These are phyloP conservation scores for Mola mola DNA, from an alignment of 2,113 vertebrate genomes.

Conservation along the genomic window DNA sequence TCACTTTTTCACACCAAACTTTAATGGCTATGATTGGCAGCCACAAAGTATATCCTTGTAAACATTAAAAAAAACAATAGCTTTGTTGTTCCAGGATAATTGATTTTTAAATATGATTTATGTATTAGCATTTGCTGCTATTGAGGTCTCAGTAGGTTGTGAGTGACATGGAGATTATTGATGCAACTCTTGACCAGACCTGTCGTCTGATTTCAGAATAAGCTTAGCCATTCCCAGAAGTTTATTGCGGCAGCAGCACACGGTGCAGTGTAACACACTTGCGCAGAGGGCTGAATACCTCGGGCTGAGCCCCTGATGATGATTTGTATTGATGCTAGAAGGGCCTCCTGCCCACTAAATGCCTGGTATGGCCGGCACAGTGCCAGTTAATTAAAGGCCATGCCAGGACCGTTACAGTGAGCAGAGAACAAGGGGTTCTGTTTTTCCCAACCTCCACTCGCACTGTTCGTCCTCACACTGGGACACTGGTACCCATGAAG, in stretches of 20 bases:
- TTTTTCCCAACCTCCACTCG: conserved; percentile 49
- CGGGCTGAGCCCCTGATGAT: conserved; percentile 56
- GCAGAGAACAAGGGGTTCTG: conserved; percentile 65
- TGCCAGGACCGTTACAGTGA: conserved; percentile 61
- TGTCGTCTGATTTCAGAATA: conserved; percentile 29
- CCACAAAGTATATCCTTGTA: background rate
- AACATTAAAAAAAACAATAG: too few relatives aligned
- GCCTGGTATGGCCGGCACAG: conserved; percentile 56
- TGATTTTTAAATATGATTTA: conserved; percentile 6
- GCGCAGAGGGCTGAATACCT: conserved; percentile 34
- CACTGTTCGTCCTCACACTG: conserved; percentile 18
- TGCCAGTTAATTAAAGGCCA: conserved; percentile 73
- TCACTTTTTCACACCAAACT: conserved; percentile 5
- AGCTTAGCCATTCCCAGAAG: conserved; percentile 14
- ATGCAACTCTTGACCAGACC: background rate
- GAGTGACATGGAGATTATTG: background rate
- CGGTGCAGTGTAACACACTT: conserved; percentile 26
- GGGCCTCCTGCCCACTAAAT: conserved; percentile 57
- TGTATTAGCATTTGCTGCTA: background rate
- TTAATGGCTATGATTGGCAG: conserved; percentile 1
- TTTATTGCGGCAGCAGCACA: conserved; percentile 24
- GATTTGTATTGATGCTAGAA: conserved; percentile 59
- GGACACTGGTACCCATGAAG: conserved; percentile 3
- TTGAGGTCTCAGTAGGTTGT: conserved; percentile 15
- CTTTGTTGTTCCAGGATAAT: background rate